Base-by-base conservation (phyloP, 2,888 invertebrate genomes). In the Imbricaverruca yamaguchii region DNA sequence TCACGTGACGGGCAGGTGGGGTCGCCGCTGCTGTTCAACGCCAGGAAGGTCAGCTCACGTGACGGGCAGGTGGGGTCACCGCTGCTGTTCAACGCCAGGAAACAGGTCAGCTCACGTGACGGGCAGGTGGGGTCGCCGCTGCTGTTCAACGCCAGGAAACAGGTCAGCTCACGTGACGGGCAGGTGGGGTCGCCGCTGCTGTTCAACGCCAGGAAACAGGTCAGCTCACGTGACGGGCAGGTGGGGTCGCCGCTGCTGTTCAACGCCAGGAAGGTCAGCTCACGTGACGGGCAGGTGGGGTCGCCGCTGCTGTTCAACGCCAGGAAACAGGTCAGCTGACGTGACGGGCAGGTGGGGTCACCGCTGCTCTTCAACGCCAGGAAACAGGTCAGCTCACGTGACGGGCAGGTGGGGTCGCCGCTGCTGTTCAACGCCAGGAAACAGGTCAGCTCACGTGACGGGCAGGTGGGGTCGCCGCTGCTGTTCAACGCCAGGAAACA, bases 231-330 rank as follows among this genome's bases (percentile, higher is more conserved):
- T 39, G 39, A 39, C 39, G 39, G 39, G 39, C 39, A 39, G 39
- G 39, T 39, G 39, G 4, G 39, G 77, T 53, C 84, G 91, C 92
- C 21, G 93, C 74, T 74, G 74, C 55, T 74, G 74, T 55, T 74
- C 9, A 55, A 11, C 21, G 55, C 53, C 55, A 15, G 74, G 9
- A 12, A 74, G 39, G 39, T 39, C 39, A 39, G 39, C 39, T 39
- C 4, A 39, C 4, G 39, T 39, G 39, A 39, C 39, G 39, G 39
- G 39, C 39, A 39, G 39, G 39, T 39, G 39, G 4, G 39, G 77
- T 53, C 84, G 91, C 92, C 21, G 93, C 74, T 74, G 74, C 55
- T 74, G 74, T 55, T 74, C 9, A 55, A 11, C 21, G 55, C 53
- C 55, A 15, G 74, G 9, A 12, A 74, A 39, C 39, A 39, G 39